Evolutionary conservation across 2,113 vertebrate species (phyloP), one percentile per base, ranked within the genome.

Genomic region (Apodemus sylvaticus): DNA sequence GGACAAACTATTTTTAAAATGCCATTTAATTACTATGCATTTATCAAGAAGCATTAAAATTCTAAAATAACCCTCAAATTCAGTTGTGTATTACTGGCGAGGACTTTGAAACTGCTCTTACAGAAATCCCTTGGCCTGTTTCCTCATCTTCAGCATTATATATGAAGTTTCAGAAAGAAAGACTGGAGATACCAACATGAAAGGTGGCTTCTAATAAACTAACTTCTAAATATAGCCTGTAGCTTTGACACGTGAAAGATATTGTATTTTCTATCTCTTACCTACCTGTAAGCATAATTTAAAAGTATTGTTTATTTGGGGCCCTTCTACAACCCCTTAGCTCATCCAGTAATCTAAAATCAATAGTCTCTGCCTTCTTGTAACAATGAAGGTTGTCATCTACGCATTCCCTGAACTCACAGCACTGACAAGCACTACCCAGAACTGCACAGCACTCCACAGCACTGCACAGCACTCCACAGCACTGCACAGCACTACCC

Each of bases 301-400:
- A 62, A 94, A 97, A 95, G 90, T 70, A 82, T 8, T 85, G 83
- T 86, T 91, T 93, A 64, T 87, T 90, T 85, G 36, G 31, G 9
- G 24, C 24, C 51, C 31, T 6, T 70, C 64, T 76, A 26, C 55
- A 87, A 4, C 7, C 20, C 64, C 36, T 87, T 48, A 66, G 86
- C 51, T 53, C 76, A 48, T 34, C 7, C 45, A 51, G 3, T 39
- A 64, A 96, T 94, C 42, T 34, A 87, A 93, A 89, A 91, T 73
- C 45, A 94, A 58, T 2, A 89, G 5, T 60, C 12, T 62, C 31
- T n/a, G 31, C 53, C 9, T 92, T 74, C 39, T 79, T 62, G 4
- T 55, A 74, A 94, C 2, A 22, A 66, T 17, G 11, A 87, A 95
- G 26, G 53, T 3, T 4, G 42, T 55, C 60, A 42, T 1, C 68